Base-by-base conservation (phyloP, 2,797 vertebrate genomes). In the Parauchenoglanis punctatus region DNA sequence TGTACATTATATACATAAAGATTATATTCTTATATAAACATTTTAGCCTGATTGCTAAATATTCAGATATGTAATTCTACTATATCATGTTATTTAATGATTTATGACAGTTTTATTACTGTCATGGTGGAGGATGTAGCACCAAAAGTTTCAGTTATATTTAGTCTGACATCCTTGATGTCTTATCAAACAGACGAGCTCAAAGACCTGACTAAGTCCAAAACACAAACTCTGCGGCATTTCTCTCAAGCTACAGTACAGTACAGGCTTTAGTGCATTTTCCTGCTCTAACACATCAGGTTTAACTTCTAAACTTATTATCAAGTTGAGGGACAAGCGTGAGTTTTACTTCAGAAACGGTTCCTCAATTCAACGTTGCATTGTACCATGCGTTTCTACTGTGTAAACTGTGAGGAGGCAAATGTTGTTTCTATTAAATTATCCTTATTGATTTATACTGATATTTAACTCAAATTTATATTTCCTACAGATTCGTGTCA, bases 151-250 rank as follows among this genome's bases (percentile, higher is more conserved):
- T 78, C 13, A 3, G 46, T 17, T 15, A 52, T 54, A 1, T 83
- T 44, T 81, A 86, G 40, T 59, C 77, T 28, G 77, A 23, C 6
- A 58, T 25, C 2, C 12, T 59, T 63, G 58, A 59, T 2, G 25
- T 81, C 52, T 70, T 78, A 77, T 87, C 58, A 56, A 17, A 15
- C 13, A n/a, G 70, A 83, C 58, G 4, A 59, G 8, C 35, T 68
- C 28, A 3, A 1, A 86, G 85, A 72, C 77, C 54, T 40, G 54
- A 72, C 52, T 59, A 44, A 17, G 25, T 2, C 10, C 17, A 12
- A 44, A 77, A 77, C 49, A 7, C 25, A 31, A 83, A 78, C 20
- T 65, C 25, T 17, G 18, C 12, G 1, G 25, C 23, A 28, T 68
- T 68, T 25, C 23, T 65, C 0, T 23, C 15, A 40, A n/a, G 40